A percentile compares a stretch with the other conserved stretches of the same genome.
Evolutionary conservation across 2,888 invertebrate genomes (phyloP).

Genomic region (Ischnura elegans): DNA sequence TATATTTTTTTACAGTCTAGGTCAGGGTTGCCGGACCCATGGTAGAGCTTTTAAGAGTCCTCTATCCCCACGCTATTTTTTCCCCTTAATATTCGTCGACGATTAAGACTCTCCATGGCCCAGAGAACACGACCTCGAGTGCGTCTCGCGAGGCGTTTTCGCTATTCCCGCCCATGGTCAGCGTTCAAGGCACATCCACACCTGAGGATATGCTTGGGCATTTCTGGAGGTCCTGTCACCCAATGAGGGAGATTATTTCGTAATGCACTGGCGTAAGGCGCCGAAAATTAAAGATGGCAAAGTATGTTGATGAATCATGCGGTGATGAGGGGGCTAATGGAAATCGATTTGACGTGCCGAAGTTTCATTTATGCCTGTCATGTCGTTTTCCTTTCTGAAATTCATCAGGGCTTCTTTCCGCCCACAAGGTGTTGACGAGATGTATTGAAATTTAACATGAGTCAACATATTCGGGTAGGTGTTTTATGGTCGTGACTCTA

Average conservation of each 20-base stretch:
- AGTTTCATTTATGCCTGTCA: background rate
- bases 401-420: too few species aligned
- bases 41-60: background rate
- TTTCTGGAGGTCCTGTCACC: background rate
- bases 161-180: background rate
- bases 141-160: conserved; percentile 4
- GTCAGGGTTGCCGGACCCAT: background rate
- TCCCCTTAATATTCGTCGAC: background rate
- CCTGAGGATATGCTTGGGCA: background rate
- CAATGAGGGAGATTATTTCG: background rate
- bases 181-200: background rate
- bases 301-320: background rate
- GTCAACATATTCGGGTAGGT: too few species aligned
- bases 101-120: conserved; percentile 17
- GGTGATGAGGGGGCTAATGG: background rate
- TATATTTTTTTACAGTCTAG: conserved; percentile 1
- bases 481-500: too few species aligned
- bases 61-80: background rate
- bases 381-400: background rate
- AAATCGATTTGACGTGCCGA: background rate
- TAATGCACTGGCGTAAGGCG: background rate
- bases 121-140: conserved; percentile 15
- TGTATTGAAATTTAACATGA: too few species aligned
- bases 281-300: background rate
- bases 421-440: too few species aligned